Evolutionary conservation across 2,797 vertebrate genomes (phyloP), one percentile per base, ranked within the genome.

Genomic region (Chrysocyon brachyurus): DNA sequence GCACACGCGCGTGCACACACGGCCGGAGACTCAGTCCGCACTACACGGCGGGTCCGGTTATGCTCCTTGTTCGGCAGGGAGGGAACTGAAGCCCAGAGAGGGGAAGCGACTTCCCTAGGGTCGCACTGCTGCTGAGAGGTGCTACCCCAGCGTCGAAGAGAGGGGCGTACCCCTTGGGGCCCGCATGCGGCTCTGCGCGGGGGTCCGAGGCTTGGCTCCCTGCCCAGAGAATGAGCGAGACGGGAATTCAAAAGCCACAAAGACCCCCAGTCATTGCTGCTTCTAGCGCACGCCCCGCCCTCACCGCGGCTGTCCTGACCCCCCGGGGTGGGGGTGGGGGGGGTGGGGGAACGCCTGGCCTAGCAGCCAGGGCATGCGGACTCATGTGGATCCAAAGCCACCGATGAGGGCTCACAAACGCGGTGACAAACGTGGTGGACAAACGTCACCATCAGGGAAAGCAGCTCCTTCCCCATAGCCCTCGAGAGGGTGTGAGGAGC

Each of bases 261-360:
- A 33, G 61, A 12, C 40, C 0, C 24, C 15, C 5, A 4, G 54
- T 16, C 26, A 0, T 7, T 14, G 1, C 12, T 90, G 33, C 52
- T 28, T 22, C 54, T 36, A 3, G 40, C 19, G 26, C 24, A 16
- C 10, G 19, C 1, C 21, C 33, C 1, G 9, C 7, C n/a, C 14
- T 24, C 1, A 6, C 0, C 21, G 64, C 4, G 8, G 82, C 54
- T 40, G 12, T 21, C 15, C n/a, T 0, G 31, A 22, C 7, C 28
- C 6, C 2, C 19, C 6, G 1, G 7, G 21, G 40, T 40, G 40
- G 40, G 40, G 40, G 40, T 40, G 5, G 31, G 21, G n/a, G 31
- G 52, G 57, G 40, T 40, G 40, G 40, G 40, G 40, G 40, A 78
- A 56, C 4, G 16, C 57, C 17, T 12, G 24, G 24, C 54, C 70